These are phyloP conservation scores for Apotomis capreana DNA, from an alignment of 2,888 invertebrate species.

Conservation along the genomic window DNA sequence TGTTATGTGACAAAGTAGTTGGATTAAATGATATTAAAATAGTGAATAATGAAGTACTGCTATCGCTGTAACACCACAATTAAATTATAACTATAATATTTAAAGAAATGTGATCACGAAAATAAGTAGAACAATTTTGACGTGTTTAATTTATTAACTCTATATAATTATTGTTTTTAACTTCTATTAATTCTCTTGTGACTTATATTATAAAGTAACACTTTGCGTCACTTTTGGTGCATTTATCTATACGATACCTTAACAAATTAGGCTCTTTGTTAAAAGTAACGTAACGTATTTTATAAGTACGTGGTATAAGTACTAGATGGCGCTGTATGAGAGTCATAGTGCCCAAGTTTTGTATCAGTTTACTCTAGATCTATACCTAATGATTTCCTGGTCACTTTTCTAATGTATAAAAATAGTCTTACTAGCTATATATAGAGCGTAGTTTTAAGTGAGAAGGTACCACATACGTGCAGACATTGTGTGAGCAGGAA, in stretches of 20 bases:
- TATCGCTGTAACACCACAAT: slow-evolving; percentile 66
- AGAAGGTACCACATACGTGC: slow-evolving; percentile 72
- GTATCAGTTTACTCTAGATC: slow-evolving; percentile 12
- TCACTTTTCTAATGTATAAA: slow-evolving; percentile 50
- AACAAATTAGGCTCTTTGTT: background rate
- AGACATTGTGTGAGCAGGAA: slow-evolving; percentile 50
- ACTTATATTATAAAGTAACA: background rate
- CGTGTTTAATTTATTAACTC: slow-evolving; percentile 9
- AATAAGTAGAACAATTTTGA: slow-evolving; percentile 24
- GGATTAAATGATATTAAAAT: slow-evolving; percentile 48
- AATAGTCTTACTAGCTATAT: slow-evolving; percentile 60
- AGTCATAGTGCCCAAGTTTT: background rate
- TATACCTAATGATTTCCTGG: slow-evolving; percentile 46
- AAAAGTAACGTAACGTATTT: slow-evolving; percentile 1
- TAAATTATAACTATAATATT: slow-evolving; percentile 43
- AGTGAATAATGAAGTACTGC: slow-evolving; percentile 55
- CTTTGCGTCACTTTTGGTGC: slow-evolving; percentile 10
- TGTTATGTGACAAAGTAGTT: slow-evolving; percentile 57
- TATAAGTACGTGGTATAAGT: background rate
- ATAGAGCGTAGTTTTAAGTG: slow-evolving; percentile 56
- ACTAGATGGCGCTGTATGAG: slow-evolving; percentile 7
- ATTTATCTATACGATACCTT: slow-evolving; percentile 1
- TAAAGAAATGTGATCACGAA: slow-evolving; percentile 45
- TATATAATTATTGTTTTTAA: slow-evolving; percentile 4
- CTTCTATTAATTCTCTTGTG: background rate